phyloP scores from a whole-genome alignment of 2,797 vertebrate species.

The Novumbra hubbsi region DNA sequence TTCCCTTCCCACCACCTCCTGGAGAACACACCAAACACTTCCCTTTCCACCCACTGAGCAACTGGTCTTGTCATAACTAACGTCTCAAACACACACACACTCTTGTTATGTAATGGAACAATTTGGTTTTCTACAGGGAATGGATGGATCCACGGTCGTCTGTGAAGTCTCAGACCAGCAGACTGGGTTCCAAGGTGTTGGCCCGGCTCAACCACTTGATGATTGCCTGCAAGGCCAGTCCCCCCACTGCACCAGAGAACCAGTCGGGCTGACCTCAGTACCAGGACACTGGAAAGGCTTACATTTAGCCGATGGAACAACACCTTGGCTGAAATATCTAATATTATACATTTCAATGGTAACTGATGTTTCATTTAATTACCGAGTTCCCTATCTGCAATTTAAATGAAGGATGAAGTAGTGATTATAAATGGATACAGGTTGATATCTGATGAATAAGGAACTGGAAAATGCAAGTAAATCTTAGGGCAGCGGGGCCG shows the following conservation, averaged over 20 bases:
- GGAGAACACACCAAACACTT: not conserved
- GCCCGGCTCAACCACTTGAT: slow-evolving; percentile 36
- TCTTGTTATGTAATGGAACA: not conserved
- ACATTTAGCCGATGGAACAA: not conserved
- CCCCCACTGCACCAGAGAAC: slow-evolving; percentile 8
- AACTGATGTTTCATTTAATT: not conserved
- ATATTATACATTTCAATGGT: not conserved
- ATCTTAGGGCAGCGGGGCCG: too few relatives aligned
- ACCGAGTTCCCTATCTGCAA: not conserved
- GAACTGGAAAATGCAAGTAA: too few relatives aligned
- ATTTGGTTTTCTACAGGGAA: slow-evolving; percentile 40
- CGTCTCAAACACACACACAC: not conserved
- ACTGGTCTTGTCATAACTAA: not conserved
- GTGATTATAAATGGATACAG: too few relatives aligned
- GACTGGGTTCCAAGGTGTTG: slow-evolving; percentile 43
- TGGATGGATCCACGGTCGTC: slow-evolving; percentile 28
- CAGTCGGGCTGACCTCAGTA: not conserved
- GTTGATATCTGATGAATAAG: too few relatives aligned
- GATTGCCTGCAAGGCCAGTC: not conserved
- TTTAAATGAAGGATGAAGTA: too few relatives aligned
- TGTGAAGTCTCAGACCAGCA: slow-evolving; percentile 33
- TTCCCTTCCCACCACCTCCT: not conserved
- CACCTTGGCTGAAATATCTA: not conserved
- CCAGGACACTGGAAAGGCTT: not conserved
- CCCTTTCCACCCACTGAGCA: not conserved